Conservation (phyloP, 2,797 vertebrate species). For the Arctocebus calabarensis region DNA sequence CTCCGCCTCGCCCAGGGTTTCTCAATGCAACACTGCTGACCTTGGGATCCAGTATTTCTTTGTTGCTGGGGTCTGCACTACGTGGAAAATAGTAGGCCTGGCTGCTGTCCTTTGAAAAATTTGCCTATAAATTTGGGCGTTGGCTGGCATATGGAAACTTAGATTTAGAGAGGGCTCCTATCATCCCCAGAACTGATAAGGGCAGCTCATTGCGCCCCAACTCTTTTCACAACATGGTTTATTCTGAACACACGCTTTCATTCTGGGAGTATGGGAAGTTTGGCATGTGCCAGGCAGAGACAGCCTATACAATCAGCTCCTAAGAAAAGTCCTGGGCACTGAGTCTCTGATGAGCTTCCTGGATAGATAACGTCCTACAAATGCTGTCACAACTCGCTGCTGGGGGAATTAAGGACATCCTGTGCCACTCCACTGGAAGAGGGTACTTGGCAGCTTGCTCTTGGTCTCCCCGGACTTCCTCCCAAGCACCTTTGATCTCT, state of each 20-base stretch:
- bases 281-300: not conserved
- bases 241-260: not conserved
- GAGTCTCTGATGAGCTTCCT: not conserved
- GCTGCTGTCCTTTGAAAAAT: not conserved
- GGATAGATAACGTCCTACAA: too few species aligned
- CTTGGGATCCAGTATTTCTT: fast-evolving
- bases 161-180: not conserved
- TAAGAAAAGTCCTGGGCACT: not conserved
- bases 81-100: not conserved
- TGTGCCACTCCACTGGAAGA: not conserved
- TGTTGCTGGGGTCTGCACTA: too few species aligned
- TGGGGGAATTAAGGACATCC: not conserved
- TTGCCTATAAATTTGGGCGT: not conserved
- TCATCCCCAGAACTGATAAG: not conserved
- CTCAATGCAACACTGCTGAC: not conserved
- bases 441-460: not conserved
- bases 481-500: not conserved
- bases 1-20: not conserved
- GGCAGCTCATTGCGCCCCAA: not conserved
- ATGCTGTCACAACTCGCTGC: not conserved
- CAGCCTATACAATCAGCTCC: not conserved
- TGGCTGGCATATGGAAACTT: not conserved
- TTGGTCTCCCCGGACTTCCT: not conserved
- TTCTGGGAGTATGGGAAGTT: not conserved
- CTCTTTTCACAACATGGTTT: not conserved